phyloP scores from a whole-genome alignment of 2,888 invertebrate species.

The Ennomos fuscantarius region DNA sequence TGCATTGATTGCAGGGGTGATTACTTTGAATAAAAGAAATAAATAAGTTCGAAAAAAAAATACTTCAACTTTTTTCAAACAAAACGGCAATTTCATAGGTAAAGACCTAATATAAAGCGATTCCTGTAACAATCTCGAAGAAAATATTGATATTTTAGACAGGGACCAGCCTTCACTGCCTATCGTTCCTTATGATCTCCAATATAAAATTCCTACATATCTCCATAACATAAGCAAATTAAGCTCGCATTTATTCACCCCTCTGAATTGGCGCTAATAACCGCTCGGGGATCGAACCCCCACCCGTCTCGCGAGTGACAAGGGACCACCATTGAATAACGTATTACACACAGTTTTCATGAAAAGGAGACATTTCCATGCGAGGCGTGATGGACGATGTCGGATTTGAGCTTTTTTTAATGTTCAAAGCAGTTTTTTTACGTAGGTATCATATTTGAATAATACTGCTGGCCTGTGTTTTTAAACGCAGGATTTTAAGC shows the following conservation, averaged over 20 bases:
- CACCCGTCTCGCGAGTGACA: slow-evolving; percentile 47
- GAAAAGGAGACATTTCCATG: slow-evolving; percentile 48
- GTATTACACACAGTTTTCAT: slow-evolving; percentile 40
- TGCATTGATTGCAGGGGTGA: too few species aligned
- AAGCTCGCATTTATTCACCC: slow-evolving; percentile 80
- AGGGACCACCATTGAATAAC: slow-evolving; percentile 60
- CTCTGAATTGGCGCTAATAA: slow-evolving; percentile 82
- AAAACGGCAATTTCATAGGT: too few species aligned
- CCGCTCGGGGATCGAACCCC: slow-evolving; percentile 57
- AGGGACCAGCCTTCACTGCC: too few species aligned
- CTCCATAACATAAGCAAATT: slow-evolving; percentile 75
- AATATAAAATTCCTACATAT: slow-evolving; percentile 9
- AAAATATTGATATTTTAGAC: too few species aligned
- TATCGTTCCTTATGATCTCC: slow-evolving; percentile 38
- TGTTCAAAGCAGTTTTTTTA: slow-evolving; percentile 12
- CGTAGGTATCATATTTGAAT: slow-evolving; percentile 10
- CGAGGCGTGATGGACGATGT: slow-evolving; percentile 56
- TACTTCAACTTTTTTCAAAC: too few species aligned
- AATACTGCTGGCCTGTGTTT: neutral
- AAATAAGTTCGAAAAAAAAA: too few species aligned
- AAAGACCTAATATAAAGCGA: too few species aligned
- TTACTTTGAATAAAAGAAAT: too few species aligned
- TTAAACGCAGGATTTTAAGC: too few species aligned
- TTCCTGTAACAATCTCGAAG: too few species aligned
- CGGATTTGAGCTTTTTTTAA: slow-evolving; percentile 31